Conservation (phyloP, 1,140 invertebrate genomes). For the Drosophila oshimai region DNA sequence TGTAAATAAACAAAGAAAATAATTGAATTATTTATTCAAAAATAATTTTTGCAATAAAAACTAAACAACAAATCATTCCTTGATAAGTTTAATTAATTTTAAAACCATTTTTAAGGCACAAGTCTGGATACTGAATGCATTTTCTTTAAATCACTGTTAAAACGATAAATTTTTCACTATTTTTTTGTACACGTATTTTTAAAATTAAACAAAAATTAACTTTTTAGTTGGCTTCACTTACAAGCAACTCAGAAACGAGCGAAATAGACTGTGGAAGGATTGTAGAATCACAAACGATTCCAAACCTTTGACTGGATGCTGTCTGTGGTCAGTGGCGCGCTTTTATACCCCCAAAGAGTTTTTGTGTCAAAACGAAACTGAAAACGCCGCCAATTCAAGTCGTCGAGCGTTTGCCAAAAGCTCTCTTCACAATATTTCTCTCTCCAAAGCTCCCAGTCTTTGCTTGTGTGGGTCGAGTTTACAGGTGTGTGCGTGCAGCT, state of each 20-base stretch:
- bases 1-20: constrained; percentile 59
- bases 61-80: neutral
- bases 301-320: constrained; percentile 87
- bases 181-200: constrained; percentile 1
- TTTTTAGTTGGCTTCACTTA: constrained; percentile 43
- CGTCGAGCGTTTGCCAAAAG: constrained; percentile 50
- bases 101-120: neutral
- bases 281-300: constrained; percentile 82
- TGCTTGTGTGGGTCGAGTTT: constrained; percentile 22
- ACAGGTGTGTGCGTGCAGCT: constrained; percentile 29
- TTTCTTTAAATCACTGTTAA: neutral
- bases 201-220: constrained; percentile 6
- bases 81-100: neutral
- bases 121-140: neutral
- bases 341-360: constrained; percentile 85
- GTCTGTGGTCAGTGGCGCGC: constrained; percentile 85
- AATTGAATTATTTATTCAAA: constrained; percentile 10
- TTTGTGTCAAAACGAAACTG: constrained; percentile 81
- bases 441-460: constrained; percentile 37
- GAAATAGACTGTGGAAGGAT: constrained; percentile 70
- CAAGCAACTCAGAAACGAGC: constrained; percentile 57
- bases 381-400: constrained; percentile 60
- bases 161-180: neutral
- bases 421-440: constrained; percentile 54
- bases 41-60: neutral